Evolutionary conservation across 2,888 invertebrate genomes (phyloP).

Genomic region (Willowsia nigromaculata): DNA sequence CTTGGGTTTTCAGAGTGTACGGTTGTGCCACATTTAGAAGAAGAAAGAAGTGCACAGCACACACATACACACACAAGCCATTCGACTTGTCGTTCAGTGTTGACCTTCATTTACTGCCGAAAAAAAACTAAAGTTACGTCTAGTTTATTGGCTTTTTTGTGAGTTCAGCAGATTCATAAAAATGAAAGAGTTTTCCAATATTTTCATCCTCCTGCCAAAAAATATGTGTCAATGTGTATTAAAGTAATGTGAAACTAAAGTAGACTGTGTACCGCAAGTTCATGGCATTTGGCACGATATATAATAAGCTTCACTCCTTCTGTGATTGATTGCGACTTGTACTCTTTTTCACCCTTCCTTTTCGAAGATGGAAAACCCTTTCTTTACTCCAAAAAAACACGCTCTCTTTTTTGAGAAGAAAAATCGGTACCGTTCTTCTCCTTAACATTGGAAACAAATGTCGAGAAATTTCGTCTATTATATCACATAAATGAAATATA

Average conservation of each 20-base stretch:
- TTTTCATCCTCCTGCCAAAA: not conserved
- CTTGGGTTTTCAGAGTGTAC: no score
- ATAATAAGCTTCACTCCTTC: not conserved
- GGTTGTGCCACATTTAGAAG: no score
- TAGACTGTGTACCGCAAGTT: not conserved
- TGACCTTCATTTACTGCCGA: no score
- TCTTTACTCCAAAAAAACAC: not conserved
- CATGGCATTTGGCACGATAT: not conserved
- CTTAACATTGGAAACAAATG: not conserved
- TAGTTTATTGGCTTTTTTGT: no score
- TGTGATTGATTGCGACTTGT: not conserved
- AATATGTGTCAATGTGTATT: not conserved
- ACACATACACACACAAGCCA: no score
- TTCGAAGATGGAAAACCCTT: not conserved
- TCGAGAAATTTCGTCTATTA: no score
- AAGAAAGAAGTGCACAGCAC: no score
- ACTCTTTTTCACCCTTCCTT: not conserved
- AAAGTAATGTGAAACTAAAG: not conserved
- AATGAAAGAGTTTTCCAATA: not conserved
- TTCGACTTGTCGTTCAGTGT: no score
- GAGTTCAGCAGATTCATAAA: no score
- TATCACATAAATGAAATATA: no score
- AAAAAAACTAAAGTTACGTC: no score
- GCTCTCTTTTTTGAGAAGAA: no score
- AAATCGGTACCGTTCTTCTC: not conserved